Conservation (phyloP, 2,113 vertebrate species). For the Tupaia chinensis region DNA sequence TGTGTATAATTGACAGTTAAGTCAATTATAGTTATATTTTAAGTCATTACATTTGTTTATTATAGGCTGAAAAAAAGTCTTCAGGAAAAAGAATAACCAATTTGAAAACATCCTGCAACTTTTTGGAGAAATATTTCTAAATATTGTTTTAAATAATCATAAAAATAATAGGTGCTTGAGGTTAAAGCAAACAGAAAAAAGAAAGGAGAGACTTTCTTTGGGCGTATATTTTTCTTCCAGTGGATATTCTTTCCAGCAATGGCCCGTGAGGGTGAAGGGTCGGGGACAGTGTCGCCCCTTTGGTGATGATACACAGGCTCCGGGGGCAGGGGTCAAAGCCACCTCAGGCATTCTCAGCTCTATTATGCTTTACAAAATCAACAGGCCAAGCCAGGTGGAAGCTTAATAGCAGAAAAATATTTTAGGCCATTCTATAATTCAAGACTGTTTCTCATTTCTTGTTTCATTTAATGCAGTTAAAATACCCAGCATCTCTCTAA, state of each 20-base stretch:
- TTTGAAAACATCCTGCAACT: neutral
- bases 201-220: neutral
- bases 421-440: neutral
- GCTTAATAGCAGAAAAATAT: no score
- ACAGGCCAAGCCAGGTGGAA: neutral
- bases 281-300: rapidly evolving
- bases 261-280: neutral
- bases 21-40: neutral
- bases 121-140: neutral
- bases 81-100: slow-evolving; percentile 44
- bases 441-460: neutral
- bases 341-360: neutral
- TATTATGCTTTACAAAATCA: neutral
- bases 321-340: neutral
- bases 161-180: neutral
- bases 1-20: neutral
- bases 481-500: neutral
- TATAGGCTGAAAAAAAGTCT: slow-evolving; percentile 43
- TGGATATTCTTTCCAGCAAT: neutral
- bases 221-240: rapidly evolving
- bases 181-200: neutral
- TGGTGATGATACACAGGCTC: rapidly evolving
- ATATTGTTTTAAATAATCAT: neutral
- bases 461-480: neutral
- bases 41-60: neutral